Evolutionary conservation across 2,113 vertebrate species (phyloP).

Genomic region (Cebus imitator): DNA sequence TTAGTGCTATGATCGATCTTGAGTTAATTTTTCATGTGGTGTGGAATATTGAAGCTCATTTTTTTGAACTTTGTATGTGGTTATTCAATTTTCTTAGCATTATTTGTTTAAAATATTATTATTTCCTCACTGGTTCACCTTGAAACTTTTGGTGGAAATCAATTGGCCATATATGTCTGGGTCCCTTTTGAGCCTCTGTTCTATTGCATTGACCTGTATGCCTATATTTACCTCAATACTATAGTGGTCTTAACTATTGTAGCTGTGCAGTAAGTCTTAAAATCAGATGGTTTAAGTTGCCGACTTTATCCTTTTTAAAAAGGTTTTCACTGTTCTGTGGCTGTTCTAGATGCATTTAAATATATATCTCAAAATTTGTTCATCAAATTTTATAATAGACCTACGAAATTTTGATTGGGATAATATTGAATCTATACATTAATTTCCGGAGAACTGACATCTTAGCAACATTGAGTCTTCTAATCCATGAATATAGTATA

Average conservation of each 20-base stretch:
- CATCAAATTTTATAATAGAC: neutral
- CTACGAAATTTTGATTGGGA: neutral
- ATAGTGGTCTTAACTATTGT: neutral
- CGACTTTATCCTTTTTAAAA: neutral
- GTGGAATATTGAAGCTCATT: neutral
- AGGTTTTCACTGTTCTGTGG: neutral
- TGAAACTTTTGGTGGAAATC: neutral
- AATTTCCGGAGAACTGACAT: neutral
- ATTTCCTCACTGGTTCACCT: neutral
- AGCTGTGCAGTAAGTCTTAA: neutral
- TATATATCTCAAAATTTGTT: neutral
- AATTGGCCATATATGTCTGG: too few relatives aligned
- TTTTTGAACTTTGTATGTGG: neutral
- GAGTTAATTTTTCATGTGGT: neutral
- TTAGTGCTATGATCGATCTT: neutral
- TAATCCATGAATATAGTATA: accelerated
- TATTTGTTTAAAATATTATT: neutral
- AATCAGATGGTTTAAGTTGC: neutral
- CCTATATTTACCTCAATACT: accelerated
- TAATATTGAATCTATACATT: neutral
- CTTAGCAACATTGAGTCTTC: neutral
- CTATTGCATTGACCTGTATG: neutral
- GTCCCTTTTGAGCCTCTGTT: neutral
- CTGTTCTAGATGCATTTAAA: neutral
- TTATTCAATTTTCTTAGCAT: neutral